These are phyloP conservation scores for Meghimatium bilineatum DNA, from an alignment of 2,888 invertebrate genomes.

Conservation along the genomic window DNA sequence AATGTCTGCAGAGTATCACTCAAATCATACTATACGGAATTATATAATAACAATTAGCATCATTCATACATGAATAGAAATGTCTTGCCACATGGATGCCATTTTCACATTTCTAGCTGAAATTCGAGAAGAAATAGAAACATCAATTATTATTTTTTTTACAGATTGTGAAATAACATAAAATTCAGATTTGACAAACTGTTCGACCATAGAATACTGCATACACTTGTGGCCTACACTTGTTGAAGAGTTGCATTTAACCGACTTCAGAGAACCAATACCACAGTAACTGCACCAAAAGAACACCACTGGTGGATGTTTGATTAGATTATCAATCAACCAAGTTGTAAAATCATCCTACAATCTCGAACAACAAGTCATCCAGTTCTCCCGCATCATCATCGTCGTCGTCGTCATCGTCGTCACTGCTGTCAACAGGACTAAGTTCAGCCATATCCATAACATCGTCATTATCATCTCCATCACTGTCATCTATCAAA, in stretches of 20 bases:
- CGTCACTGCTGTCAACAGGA: slow-evolving; percentile 44
- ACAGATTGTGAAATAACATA: no score
- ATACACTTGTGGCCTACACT: background rate
- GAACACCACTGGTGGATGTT: background rate
- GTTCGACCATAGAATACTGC: background rate
- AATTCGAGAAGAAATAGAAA: background rate
- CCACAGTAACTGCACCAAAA: background rate
- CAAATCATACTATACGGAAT: no score
- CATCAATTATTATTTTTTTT: background rate
- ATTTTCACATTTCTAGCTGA: background rate
- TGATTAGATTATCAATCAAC: background rate
- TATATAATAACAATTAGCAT: no score
- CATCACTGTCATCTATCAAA: slow-evolving; percentile 30
- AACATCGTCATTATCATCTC: slow-evolving; percentile 50
- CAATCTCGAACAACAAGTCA: slow-evolving; percentile 51
- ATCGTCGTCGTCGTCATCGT: slow-evolving; percentile 41
- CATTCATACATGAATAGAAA: no score
- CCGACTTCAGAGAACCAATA: background rate
- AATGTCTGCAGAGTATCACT: no score
- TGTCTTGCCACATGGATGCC: no score
- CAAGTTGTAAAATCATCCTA: background rate
- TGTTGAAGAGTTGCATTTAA: background rate
- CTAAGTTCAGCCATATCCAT: slow-evolving; percentile 57
- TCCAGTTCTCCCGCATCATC: slow-evolving; percentile 42
- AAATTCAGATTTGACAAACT: background rate